Percentiles rank a stretch among this genome's conserved stretches.
Conservation (phyloP, 1,140 invertebrate genomes). For the Dinothrombium tinctorium region DNA sequence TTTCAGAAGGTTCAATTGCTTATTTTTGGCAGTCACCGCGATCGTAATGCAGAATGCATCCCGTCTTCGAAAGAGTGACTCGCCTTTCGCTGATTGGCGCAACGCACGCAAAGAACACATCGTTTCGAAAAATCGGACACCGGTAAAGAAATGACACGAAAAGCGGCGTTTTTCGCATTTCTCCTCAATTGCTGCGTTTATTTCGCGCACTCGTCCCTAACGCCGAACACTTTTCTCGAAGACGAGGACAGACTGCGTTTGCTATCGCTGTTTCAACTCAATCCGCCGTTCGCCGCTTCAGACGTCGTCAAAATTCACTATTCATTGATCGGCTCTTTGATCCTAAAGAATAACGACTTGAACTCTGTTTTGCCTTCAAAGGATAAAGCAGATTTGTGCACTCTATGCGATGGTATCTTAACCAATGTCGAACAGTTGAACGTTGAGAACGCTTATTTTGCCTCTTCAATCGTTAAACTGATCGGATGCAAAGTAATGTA, state of each 20-base stretch:
- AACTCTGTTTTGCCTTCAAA: not conserved
- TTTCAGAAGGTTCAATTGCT: no score
- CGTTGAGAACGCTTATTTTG: slow-evolving; percentile 29
- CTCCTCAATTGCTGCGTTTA: no score
- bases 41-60: no score
- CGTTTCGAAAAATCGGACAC: no score
- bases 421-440: slow-evolving; percentile 11
- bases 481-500: slow-evolving; percentile 22
- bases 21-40: no score
- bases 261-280: not conserved
- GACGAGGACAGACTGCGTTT: slow-evolving; percentile 1
- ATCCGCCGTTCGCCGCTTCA: not conserved
- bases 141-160: no score
- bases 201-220: not conserved
- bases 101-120: no score
- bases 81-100: no score
- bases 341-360: not conserved
- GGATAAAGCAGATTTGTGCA: not conserved
- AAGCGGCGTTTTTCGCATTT: no score
- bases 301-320: not conserved
- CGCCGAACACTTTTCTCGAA: not conserved
- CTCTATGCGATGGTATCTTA: not conserved
- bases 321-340: not conserved
- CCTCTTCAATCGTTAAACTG: slow-evolving; percentile 25
- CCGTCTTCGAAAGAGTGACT: no score